Evolutionary conservation across 1,140 invertebrate species (phyloP), one percentile per base, ranked within the genome.

Genomic region (Drosophila nebulosa): DNA sequence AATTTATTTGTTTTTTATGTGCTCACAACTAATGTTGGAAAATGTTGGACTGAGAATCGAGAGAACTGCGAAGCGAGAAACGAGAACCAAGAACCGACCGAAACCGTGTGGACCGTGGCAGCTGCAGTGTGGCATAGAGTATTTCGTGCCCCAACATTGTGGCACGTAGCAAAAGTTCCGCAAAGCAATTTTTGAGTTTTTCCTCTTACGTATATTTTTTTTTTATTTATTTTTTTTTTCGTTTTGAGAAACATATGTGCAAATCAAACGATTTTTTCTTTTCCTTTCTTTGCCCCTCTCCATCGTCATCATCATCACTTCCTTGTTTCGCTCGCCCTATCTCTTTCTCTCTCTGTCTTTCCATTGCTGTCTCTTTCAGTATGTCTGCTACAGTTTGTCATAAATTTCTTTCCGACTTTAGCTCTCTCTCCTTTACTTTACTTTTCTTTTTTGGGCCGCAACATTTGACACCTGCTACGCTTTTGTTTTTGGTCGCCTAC

Each of bases 1-100:
- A 85, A 85, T 85, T 85, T 85, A 85, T 85, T 80, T 85, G 68
- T 86, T 86, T 85, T 86, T 85, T 85, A 85, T 85, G 81, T 85
- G 81, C 81, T 85, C 35, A 69, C 78, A 85, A 85, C 81, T 85
- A 86, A 85, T 86, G 81, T 72, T 64, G 46, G 27, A 57, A 59
- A 59, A 74, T 46, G 39, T 46, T 46, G 39, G 32, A 74, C 18
- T 56, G 73, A 39, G 57, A 62, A 67, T 61, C 64, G 74, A 64
- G 30, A 32, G 30, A 12, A 10, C 10, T 10, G 3, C 9, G 30
- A 12, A 32, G 30, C 9, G 1, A 12, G 74, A 74, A 53, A 62
- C 64, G 66, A 46, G 32, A 74, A 16, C 32, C 9, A 14, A 52
- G 16, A 73, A 53, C 53, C 51, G 73, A 67, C 60, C 72, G 68